A percentile compares a stretch with the other conserved stretches of the same genome.
Evolutionary conservation across 2,797 vertebrate genomes (phyloP).

Genomic region (Tragelaphus eurycerus): DNA sequence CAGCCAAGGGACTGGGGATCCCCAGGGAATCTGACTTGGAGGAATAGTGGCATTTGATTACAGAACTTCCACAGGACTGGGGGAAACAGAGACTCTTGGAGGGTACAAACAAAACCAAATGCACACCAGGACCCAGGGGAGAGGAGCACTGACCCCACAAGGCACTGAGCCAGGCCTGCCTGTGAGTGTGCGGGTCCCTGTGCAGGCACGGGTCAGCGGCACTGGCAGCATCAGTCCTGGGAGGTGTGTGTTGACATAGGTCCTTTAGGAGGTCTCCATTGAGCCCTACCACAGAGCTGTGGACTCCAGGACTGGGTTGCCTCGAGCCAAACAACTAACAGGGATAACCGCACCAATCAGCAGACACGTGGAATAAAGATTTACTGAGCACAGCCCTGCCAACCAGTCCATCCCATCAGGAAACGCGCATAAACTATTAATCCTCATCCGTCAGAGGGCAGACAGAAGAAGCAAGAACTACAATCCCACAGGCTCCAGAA

Average conservation of each 20-base stretch:
- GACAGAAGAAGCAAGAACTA: not conserved
- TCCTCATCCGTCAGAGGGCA: not conserved
- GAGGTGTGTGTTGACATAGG: accelerated
- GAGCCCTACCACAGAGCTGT: not conserved
- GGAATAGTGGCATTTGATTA: not conserved
- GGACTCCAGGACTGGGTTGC: not conserved
- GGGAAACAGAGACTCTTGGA: not conserved
- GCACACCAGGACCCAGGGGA: not conserved
- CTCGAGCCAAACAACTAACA: not conserved
- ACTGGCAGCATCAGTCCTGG: not conserved
- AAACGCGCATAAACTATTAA: not conserved
- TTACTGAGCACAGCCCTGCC: not conserved
- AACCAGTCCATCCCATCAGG: not conserved
- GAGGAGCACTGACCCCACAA: not conserved
- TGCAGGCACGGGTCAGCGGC: not conserved
- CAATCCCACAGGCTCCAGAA: not conserved
- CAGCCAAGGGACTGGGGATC: not conserved
- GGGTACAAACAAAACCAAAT: not conserved
- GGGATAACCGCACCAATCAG: not conserved
- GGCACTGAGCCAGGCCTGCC: not conserved
- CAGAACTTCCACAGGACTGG: not conserved
- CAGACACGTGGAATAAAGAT: not conserved
- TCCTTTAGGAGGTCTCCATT: not conserved
- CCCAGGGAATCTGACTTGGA: not conserved
- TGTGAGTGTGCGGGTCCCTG: not conserved